Evolutionary conservation across 37 sponge, comb jelly and placozoan genomes (phyloP), one percentile per base, ranked within the genome.

Genomic region (Amphimedon queenslandica): DNA sequence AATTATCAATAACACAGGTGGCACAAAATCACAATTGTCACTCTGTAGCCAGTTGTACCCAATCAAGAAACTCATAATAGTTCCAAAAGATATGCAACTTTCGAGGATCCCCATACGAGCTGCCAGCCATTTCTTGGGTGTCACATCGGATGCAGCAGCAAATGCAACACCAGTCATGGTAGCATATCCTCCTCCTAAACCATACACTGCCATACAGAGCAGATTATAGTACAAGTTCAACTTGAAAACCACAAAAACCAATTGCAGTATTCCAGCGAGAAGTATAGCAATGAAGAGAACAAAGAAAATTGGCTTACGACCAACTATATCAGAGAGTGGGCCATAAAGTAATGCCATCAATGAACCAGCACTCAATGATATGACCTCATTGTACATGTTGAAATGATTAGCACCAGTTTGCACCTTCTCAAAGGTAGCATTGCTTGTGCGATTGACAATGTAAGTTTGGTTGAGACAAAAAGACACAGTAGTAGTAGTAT

Each of bases 71-170:
- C 77, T 20, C 53, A 63, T 68, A 1, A 69, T 32, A 25, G 23
- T 60, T 11, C 61, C 61, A 60, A n/a, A 6, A n/a, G 27, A 11
- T 25, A 60, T n/a, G 61, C 5, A 25, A 25, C 5, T 25, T 40
- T 77, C 74, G 0, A 58, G 69, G 27, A 88, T 10, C 27, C 79
- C 83, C 41, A 88, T 71, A 3, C 88, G 72, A 32, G 78, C 10
- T 2, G 74, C 82, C 3, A 66, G 41, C 47, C 71, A 69, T 24
- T 42, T 65, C 23, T 8, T 29, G 4, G 88, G 72, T 33, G 78
- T 60, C 5, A n/a, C 21, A 24, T 60, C 61, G 23, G 61, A n/a
- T 24, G 28, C 61, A 25, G 23, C 23, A 25, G 27, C 27, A 25
- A 60, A n/a, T 25, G 61, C 23, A 6, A n/a, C 25, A n/a, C 61